Percentiles rank a stretch among this genome's conserved stretches.
Conservation (phyloP, 2,888 invertebrate genomes). For the Epinotia nisella region DNA sequence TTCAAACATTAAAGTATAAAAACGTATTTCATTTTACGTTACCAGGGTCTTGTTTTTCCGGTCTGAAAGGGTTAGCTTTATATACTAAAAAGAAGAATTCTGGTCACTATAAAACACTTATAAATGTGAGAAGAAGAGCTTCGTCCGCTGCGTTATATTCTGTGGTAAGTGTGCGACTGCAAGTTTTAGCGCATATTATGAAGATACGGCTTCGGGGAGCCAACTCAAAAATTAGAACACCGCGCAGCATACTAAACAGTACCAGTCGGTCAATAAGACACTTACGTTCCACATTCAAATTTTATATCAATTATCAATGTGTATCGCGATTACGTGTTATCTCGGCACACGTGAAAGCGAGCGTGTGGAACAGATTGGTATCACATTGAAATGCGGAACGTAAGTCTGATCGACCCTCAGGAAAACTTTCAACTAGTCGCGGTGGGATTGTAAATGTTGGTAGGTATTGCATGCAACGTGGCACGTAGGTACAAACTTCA, state of each 20-base stretch:
- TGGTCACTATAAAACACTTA: too few relatives aligned
- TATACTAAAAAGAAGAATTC: too few relatives aligned
- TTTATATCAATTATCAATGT: background rate
- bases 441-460: background rate
- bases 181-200: constrained; percentile 6
- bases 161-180: constrained; percentile 14
- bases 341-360: too few relatives aligned
- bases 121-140: background rate
- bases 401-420: background rate
- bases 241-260: background rate
- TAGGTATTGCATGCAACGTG: background rate
- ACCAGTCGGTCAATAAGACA: background rate
- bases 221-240: constrained; percentile 24
- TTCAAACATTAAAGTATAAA: too few relatives aligned
- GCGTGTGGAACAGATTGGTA: background rate
- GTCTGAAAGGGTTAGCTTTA: too few relatives aligned
- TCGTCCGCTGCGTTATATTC: background rate
- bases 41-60: too few relatives aligned
- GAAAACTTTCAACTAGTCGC: background rate
- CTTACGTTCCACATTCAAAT: background rate
- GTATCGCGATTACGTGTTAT: background rate
- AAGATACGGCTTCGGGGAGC: constrained; percentile 7
- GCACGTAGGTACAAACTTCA: background rate
- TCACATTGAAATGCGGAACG: background rate
- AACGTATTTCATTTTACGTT: too few relatives aligned